A percentile compares a stretch with the other conserved stretches of the same genome.
These are phyloP conservation scores for Psophia crepitans DNA, from an alignment of 2,113 vertebrate species.

Conservation along the genomic window DNA sequence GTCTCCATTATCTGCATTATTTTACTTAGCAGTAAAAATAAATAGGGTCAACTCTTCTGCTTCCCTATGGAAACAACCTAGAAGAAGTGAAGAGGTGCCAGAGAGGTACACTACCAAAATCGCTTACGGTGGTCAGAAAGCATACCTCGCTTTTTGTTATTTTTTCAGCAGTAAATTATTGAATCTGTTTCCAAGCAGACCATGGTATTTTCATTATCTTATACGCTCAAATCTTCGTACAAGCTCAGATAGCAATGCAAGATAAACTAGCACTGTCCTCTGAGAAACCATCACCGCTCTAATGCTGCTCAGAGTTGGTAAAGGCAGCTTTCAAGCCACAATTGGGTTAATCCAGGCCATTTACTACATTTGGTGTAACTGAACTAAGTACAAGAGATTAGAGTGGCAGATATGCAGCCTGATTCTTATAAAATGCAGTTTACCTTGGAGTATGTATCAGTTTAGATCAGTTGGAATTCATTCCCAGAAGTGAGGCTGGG, in stretches of 20 bases:
- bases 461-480: neutral
- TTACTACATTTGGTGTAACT: neutral
- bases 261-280: neutral
- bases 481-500: neutral
- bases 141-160: neutral
- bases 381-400: neutral
- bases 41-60: neutral
- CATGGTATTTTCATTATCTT: neutral
- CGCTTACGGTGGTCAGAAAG: neutral
- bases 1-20: neutral
- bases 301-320: neutral
- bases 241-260: neutral
- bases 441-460: neutral
- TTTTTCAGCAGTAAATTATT: neutral
- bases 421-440: neutral
- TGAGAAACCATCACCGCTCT: neutral
- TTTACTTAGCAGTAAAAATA: neutral
- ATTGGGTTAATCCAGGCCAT: neutral
- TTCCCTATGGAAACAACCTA: neutral
- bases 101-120: neutral
- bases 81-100: neutral
- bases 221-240: neutral
- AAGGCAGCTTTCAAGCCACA: neutral
- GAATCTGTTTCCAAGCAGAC: neutral
- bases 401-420: neutral